Base-by-base conservation (phyloP, 2,888 invertebrate species). In the Fragum whitleyi region DNA sequence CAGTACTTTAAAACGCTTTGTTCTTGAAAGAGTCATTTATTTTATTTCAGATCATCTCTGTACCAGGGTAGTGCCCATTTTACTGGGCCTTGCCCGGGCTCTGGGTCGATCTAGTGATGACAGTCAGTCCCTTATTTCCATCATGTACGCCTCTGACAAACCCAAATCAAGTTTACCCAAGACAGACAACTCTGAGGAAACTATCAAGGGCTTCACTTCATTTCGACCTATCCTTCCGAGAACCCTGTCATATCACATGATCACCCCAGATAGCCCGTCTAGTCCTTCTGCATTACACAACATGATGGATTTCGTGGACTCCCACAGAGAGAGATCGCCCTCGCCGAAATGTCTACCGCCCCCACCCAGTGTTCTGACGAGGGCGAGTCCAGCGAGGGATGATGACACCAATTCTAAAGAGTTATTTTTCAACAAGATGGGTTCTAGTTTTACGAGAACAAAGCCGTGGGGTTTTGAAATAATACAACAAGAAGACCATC, bases 401-500 rank as follows among this genome's bases (percentile, higher is more conserved):
- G 89, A 83, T 16, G 71, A 77, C 11, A 39, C 86, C 9, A 97
- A 97, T 94, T 96, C 97, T 0, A 96, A 96, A 0, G 96, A 96
- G 0, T 97, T 97, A 92, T 98, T 98, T 94, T 98, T 98, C 91
- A 96, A 97, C 77, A 97, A 97, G 91, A 97, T 97, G 92, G 98
- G 98, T 11, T 98, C 98, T 0, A 97, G 97, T 93, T 98, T 98
- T 92, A 92, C 93, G 0, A 74, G 88, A 39, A 91, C 87, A 1
- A 89, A 88, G 62, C 91, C 91, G 0, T 91, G 91, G 91, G 92
- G 92, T n/a, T 90, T 91, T 86, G 92, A 92, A 74, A 90, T 92
- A 69, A 89, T 91, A 21, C 91, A 89, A 21, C 90, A 91, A 70
- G 87, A 89, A 61, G 88, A 91, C 77, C 92, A 93, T 57, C 80